These are phyloP conservation scores for Anagyrus pseudococci DNA, from an alignment of 2,888 invertebrate genomes.

Conservation along the genomic window DNA sequence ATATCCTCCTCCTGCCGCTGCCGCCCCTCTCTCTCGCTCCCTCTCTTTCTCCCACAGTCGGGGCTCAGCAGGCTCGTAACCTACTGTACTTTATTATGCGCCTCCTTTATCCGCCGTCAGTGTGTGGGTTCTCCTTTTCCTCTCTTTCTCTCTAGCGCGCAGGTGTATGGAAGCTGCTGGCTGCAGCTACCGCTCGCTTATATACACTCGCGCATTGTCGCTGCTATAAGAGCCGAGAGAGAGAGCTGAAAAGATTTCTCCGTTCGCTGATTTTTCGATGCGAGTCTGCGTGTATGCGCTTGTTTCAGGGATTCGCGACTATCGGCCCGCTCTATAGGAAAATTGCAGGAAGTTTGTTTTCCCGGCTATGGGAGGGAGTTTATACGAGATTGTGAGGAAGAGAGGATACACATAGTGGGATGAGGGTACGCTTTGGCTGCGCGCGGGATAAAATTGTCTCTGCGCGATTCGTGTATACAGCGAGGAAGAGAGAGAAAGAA, in stretches of 20 bases:
- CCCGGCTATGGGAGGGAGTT: too few species aligned
- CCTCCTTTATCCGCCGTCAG: neutral
- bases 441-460: too few species aligned
- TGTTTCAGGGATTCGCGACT: neutral
- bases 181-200: too few species aligned
- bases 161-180: conserved; percentile 15
- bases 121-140: neutral
- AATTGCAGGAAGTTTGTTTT: too few species aligned
- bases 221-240: neutral
- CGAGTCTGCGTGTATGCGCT: too few species aligned
- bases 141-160: conserved; percentile 4
- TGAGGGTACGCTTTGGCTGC: too few species aligned
- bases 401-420: too few species aligned
- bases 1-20: too few species aligned
- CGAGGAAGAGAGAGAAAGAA: too few species aligned
- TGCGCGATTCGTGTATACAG: too few species aligned
- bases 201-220: neutral
- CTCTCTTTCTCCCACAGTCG: neutral
- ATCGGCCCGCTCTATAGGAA: too few species aligned
- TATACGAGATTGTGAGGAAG: too few species aligned
- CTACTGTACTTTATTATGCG: conserved; percentile 1
- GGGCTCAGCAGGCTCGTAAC: conserved; percentile 9
- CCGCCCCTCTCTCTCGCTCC: neutral
- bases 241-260: conserved; percentile 9
- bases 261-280: conserved; percentile 14